Evolutionary conservation across 2,113 vertebrate genomes (phyloP).

Genomic region (Lepus americanus): DNA sequence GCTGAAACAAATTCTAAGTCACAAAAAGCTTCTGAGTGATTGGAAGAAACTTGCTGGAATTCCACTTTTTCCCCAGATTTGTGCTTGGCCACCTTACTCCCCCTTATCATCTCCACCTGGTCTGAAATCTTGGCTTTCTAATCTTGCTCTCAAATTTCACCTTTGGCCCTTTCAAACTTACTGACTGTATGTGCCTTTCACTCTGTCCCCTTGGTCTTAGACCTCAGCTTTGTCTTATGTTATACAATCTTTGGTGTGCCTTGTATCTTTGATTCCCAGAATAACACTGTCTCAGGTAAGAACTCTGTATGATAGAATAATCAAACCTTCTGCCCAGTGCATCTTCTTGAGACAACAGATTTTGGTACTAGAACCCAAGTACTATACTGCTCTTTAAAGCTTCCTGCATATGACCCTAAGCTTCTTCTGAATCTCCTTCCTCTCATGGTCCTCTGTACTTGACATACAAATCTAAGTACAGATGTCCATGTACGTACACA

Average conservation of each 20-base stretch:
- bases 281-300: background rate
- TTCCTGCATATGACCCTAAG: background rate
- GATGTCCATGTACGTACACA: background rate
- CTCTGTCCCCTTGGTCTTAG: background rate
- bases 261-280: background rate
- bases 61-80: background rate
- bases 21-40: background rate
- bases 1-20: conserved; percentile 34
- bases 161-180: background rate
- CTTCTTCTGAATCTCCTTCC: conserved; percentile 1
- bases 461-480: background rate
- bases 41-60: background rate
- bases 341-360: background rate
- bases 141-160: conserved; percentile 21
- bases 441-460: background rate
- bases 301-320: background rate
- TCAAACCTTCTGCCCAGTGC: background rate
- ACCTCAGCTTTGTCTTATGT: background rate
- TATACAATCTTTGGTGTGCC: background rate
- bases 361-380: background rate
- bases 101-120: background rate
- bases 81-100: background rate
- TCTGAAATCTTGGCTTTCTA: conserved; percentile 30
- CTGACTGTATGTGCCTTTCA: background rate
- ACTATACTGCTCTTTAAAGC: background rate